Percentiles rank a stretch among this genome's conserved stretches.
Conservation (phyloP, 2,797 vertebrate species). For the Typhlichthys eigenmanni region DNA sequence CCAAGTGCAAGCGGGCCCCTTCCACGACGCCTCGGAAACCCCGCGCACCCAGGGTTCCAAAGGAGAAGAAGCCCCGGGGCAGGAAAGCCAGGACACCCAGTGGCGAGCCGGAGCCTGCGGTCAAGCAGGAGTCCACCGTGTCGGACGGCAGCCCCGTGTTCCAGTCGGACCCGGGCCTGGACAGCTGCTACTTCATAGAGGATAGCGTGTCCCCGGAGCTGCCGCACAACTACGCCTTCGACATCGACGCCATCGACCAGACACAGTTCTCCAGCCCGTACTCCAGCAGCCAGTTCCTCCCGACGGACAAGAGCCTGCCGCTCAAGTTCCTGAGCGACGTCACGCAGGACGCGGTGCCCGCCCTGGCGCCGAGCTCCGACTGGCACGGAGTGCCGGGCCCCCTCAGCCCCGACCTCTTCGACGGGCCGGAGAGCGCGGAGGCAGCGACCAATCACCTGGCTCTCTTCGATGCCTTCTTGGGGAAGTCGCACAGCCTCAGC, state of each 20-base stretch:
- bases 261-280: constrained; percentile 94
- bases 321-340: constrained; percentile 94
- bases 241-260: constrained; percentile 93
- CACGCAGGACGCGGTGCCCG: constrained; percentile 84
- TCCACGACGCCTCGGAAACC: constrained; percentile 79
- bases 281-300: constrained; percentile 91
- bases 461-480: constrained; percentile 71
- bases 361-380: constrained; percentile 52
- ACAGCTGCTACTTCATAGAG: constrained; percentile 93
- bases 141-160: constrained; percentile 83
- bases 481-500: constrained; percentile 82
- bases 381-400: constrained; percentile 67
- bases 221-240: constrained; percentile 93
- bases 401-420: constrained; percentile 87
- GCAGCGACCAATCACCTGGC: constrained; percentile 70
- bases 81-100: constrained; percentile 73
- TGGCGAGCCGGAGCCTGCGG: constrained; percentile 61
- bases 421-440: constrained; percentile 78
- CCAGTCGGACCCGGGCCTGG: constrained; percentile 88
- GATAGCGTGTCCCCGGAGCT: constrained; percentile 93
- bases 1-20: constrained; percentile 75
- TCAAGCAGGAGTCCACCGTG: constrained; percentile 70
- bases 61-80: constrained; percentile 77
- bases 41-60: constrained; percentile 77
- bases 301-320: constrained; percentile 93